These are phyloP conservation scores for Equus przewalskii DNA, from an alignment of 2,113 vertebrate genomes.

Conservation along the genomic window DNA sequence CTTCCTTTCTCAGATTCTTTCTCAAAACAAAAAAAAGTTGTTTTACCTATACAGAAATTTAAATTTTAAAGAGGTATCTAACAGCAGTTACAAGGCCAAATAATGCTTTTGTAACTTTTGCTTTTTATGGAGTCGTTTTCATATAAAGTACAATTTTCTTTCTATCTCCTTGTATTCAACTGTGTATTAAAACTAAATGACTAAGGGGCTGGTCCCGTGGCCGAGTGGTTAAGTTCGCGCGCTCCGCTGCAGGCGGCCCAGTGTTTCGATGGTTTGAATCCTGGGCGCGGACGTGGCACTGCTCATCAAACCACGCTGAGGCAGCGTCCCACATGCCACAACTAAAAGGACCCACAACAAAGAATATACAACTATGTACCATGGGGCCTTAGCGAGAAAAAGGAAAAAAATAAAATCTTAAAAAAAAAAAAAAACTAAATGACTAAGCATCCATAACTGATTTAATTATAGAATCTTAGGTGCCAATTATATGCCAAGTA, in stretches of 20 bases:
- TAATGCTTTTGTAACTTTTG: background rate
- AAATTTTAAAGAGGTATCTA: background rate
- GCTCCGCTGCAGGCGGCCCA: no score
- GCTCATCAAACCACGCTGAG: no score
- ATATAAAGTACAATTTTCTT: conserved; percentile 26
- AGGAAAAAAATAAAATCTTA: no score
- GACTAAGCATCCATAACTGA: conserved; percentile 49
- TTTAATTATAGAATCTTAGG: conserved; percentile 61
- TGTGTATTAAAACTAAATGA: conserved; percentile 37
- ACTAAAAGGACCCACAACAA: no score
- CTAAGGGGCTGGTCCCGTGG: no score
- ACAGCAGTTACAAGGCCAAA: background rate
- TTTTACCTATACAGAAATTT: background rate
- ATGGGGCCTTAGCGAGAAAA: no score
- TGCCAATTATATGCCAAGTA: conserved; percentile 61
- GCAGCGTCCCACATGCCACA: no score
- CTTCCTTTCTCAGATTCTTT: background rate
- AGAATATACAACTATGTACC: no score
- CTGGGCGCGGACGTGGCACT: no score
- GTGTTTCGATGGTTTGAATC: no score
- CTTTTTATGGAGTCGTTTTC: background rate
- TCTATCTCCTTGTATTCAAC: conserved; percentile 23
- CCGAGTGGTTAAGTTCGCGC: no score
- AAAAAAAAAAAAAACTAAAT: background rate
- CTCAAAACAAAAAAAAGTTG: background rate